Base-by-base conservation (phyloP, 1,140 invertebrate genomes). In the Orchestia grillus region DNA sequence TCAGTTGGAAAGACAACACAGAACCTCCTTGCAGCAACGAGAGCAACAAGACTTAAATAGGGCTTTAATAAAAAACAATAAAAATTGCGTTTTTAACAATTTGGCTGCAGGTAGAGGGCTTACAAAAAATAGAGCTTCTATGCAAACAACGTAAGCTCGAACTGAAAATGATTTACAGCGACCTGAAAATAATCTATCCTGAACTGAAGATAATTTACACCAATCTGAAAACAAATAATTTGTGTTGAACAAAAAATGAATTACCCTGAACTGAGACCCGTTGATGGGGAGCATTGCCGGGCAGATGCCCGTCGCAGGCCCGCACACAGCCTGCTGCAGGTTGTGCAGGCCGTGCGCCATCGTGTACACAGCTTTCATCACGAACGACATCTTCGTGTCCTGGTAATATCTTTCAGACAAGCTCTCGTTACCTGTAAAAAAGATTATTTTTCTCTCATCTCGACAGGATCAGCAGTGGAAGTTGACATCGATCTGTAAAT, bases 341-440 rank as follows among this genome's bases (percentile, higher is more conserved):
- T 98, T 97, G 97, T 98, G 98, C 47, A 98, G 97, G 0, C 98
- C 98, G 97, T 98, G 98, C 11, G 98, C 98, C 97, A 98, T 98
- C 0, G 98, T 98, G 97, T 98, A 98, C 6, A 98, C 98, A 0
- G 98, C 98, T 97, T 98, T 98, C 96, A 98, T 98, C 4, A 98
- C 98, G 97, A 98, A 98, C 62, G 98, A 98, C 97, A 98, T 98
- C 97, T 98, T 98, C 0, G 98, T 98, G 97, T 98, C 98, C 97
- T 98, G 98, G 96, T 98, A 98, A 97, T 98, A 98, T 19, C 97
- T 97, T 16, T 98, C 97, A 40, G 97, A 97, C 43, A 98, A 97
- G 57, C 97, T 97, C 97, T 98, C 98, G 44, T 97, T 97, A 11
- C 98, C 98, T 98, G 97, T 44, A 96, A 95, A 97, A 96, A 96